Conservation (phyloP, 2,888 invertebrate species). For the Mimachlamys varia region DNA sequence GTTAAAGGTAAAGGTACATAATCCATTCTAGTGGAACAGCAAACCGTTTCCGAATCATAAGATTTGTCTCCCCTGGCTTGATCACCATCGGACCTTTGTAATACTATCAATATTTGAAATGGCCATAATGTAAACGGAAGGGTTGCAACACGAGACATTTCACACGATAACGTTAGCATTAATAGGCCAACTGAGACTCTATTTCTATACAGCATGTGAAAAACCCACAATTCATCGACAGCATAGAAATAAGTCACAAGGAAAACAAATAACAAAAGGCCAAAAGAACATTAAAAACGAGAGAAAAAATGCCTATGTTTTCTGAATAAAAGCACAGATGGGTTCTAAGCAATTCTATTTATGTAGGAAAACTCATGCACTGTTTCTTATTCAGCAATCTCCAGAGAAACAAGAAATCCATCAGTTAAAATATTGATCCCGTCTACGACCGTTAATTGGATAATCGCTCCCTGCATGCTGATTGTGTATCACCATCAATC, state of each 20-base stretch:
- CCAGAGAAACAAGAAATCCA: not conserved
- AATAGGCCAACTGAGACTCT: not conserved
- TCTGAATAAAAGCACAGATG: not conserved
- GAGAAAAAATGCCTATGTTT: too few relatives aligned
- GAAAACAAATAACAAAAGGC: not conserved
- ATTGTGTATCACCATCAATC: not conserved
- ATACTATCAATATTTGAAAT: not conserved
- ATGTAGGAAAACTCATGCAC: not conserved
- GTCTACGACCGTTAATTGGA: not conserved
- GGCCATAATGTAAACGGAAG: not conserved
- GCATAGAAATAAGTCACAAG: not conserved
- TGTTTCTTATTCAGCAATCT: not conserved
- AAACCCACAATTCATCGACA: not conserved
- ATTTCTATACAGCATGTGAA: not conserved
- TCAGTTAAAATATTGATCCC: not conserved
- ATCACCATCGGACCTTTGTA: not conserved
- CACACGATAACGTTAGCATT: not conserved
- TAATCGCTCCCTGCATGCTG: not conserved
- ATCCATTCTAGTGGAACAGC: not conserved
- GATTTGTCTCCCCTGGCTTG: conserved; percentile 8
- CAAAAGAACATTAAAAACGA: not conserved
- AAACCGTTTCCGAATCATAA: not conserved
- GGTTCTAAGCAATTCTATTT: not conserved
- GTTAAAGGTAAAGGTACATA: not conserved
- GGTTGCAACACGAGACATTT: not conserved